Percentiles rank a stretch among this genome's conserved stretches.
These are phyloP conservation scores for Drosophila kikkawai DNA, from an alignment of 1,140 invertebrate species.

Conservation along the genomic window DNA sequence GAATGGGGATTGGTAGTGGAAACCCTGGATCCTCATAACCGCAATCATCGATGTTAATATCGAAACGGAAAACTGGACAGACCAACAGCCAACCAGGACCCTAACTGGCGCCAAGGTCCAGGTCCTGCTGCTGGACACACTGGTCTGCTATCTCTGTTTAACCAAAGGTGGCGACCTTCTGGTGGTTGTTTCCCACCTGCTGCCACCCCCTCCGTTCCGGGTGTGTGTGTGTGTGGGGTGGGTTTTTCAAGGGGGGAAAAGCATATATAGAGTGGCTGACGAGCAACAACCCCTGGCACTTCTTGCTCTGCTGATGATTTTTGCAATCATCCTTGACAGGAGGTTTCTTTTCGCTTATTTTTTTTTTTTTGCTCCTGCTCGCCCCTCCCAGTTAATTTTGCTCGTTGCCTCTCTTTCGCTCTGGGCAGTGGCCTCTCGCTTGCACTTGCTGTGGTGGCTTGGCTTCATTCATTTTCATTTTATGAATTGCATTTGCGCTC, in stretches of 20 bases:
- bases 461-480: conserved; percentile 77
- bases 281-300: conserved; percentile 62
- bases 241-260: background rate
- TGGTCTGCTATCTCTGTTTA: conserved; percentile 61
- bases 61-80: background rate
- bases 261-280: conserved; percentile 58
- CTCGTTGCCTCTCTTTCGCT: conserved; percentile 24
- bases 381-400: conserved; percentile 80
- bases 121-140: conserved; percentile 9
- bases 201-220: background rate
- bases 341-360: conserved; percentile 4
- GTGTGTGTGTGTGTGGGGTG: background rate
- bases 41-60: conserved; percentile 17
- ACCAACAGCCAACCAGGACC: conserved; percentile 64
- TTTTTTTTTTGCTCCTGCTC: conserved; percentile 39
- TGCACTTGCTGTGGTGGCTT: conserved; percentile 13
- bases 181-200: conserved; percentile 65
- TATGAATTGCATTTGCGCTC: conserved; percentile 78
- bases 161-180: conserved; percentile 37
- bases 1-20: conserved; percentile 19
- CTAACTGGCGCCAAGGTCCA: conserved; percentile 54
- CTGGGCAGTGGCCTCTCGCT: conserved; percentile 4
- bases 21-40: conserved; percentile 9
- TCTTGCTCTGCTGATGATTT: conserved; percentile 65
- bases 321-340: conserved; percentile 74